Base-by-base conservation (phyloP, 1,140 invertebrate genomes). In the Delia radicum region DNA sequence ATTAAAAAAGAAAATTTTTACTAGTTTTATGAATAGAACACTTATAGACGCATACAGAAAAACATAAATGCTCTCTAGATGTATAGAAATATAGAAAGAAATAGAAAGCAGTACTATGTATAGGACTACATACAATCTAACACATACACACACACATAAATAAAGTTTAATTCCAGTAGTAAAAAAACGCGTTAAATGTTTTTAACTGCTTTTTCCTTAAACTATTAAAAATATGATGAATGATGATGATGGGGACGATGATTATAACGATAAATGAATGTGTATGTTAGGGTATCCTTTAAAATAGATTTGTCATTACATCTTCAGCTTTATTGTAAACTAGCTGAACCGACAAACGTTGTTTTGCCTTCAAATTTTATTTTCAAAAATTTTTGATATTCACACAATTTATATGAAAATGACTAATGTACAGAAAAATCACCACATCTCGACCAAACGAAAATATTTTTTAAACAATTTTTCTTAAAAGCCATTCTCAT, bases 211-310 rank as follows among this genome's bases (percentile, higher is more conserved):
- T 73, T 73, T 73, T 73, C 26, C 24, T 73, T 73, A 18, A 37
- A 55, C 48, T 55, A 55, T 55, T 55, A 55, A 48, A 72, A 72
- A 72, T 28, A 67, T 67, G 63, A 67, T 67, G 63, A 67, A 67
- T 67, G 63, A 31, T 67, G 63, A 7, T 67, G 28, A 67, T 15
- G 28, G 33, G 63, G 28, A n/a, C n/a, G n/a, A n/a, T n/a, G n/a
- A 67, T 55, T 55, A 55, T 21, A 67, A 67, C 65, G 29, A 69
- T 69, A 33, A 37, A 65, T 69, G 29, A 33, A 69, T 21, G 29
- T 18, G 65, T 65, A 65, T 65, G n/a, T 18, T 69, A 33, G 18
- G 65, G n/a, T 33, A n/a, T n/a, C n/a, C n/a, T n/a, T n/a, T n/a
- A n/a, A n/a, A n/a, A 13, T 13, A 1, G 1, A n/a, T n/a, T 37